phyloP scores from a whole-genome alignment of 2,113 vertebrate species.

The Chaenogobius annularis region DNA sequence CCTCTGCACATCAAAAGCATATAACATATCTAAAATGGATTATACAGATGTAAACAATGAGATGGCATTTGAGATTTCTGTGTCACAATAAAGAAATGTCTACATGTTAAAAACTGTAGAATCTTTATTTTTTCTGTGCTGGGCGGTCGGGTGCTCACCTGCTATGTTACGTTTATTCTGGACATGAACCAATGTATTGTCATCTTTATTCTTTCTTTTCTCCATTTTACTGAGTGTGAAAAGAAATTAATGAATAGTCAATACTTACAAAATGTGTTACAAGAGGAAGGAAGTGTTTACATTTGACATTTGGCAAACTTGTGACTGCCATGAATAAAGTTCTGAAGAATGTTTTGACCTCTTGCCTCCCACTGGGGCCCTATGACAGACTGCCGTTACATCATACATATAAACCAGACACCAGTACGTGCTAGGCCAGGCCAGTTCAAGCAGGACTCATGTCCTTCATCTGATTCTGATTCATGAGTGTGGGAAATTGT shows the following conservation, averaged over 20 bases:
- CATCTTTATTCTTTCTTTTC: too few relatives aligned
- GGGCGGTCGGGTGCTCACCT: not conserved
- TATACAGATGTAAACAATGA: slow-evolving; percentile 79
- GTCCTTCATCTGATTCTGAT: not conserved
- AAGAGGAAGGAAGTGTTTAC: too few relatives aligned
- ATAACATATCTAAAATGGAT: slow-evolving; percentile 86
- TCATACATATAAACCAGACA: slow-evolving; percentile 53
- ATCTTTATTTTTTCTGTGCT: not conserved
- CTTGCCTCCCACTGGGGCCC: slow-evolving; percentile 20
- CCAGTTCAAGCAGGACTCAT: slow-evolving; percentile 57
- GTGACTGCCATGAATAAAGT: not conserved
- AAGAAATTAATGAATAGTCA: not conserved
- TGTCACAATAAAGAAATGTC: slow-evolving; percentile 83
- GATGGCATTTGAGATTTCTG: slow-evolving; percentile 74
- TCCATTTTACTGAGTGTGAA: not conserved
- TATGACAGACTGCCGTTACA: slow-evolving; percentile 16
- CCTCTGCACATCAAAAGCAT: slow-evolving; percentile 80
- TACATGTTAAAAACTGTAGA: slow-evolving; percentile 64
- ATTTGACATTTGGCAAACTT: too few relatives aligned
- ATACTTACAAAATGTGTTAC: not conserved
- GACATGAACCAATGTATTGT: too few relatives aligned
- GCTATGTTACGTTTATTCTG: not conserved
- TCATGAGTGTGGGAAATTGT: not conserved
- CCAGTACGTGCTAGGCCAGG: slow-evolving; percentile 30
- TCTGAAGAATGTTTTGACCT: slow-evolving; percentile 4